Conservation (phyloP, 2,888 invertebrate species). For the Troides oblongomaculatus region DNA sequence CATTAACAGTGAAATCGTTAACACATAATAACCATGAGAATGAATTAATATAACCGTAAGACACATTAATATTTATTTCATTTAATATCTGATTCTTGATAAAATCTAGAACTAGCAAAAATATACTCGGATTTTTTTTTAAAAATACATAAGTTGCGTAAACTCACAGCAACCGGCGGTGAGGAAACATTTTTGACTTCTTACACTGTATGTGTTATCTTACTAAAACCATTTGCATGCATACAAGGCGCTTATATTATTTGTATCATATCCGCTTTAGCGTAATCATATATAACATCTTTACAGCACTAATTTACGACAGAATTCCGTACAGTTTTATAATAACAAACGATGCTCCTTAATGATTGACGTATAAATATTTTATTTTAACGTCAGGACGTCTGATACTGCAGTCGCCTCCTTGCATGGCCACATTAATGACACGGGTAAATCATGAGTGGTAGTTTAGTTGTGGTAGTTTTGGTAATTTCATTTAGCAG, state of each 20-base stretch:
- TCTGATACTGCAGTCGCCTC: no score
- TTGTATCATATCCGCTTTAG: conserved; percentile 1
- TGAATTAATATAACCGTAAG: no score
- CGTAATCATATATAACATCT: neutral
- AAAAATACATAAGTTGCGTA: neutral
- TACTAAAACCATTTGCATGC: neutral
- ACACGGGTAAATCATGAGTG: no score
- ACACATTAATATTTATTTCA: no score
- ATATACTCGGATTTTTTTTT: neutral
- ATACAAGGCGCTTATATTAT: neutral
- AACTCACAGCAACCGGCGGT: neutral
- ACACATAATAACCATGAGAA: no score
- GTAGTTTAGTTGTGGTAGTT: no score
- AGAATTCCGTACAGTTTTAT: neutral
- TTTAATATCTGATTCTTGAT: neutral
- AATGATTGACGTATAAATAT: no score
- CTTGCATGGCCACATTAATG: no score
- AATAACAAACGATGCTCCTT: neutral
- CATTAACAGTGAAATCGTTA: no score
- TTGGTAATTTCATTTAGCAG: no score
- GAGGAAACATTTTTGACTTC: neutral
- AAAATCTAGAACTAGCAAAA: neutral
- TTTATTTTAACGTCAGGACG: no score
- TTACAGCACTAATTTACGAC: neutral
- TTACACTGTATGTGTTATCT: neutral